phyloP scores from a whole-genome alignment of 1,140 invertebrate species.

The Vanessa tameamea region DNA sequence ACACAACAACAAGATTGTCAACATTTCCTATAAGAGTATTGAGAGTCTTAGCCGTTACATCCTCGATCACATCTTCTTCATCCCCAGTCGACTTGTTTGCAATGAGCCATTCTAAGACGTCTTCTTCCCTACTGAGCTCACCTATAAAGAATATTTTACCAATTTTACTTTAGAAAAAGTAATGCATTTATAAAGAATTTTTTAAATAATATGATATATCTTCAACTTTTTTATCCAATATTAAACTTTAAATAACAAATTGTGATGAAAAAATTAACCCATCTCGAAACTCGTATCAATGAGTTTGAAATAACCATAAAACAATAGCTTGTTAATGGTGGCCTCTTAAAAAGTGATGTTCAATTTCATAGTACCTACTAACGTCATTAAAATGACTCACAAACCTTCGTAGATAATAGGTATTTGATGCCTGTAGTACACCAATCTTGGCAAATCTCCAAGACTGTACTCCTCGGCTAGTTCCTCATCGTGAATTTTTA shows the following conservation, averaged over 20 bases:
- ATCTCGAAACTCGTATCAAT: no score
- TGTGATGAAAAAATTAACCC: no score
- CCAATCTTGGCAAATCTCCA: constrained; percentile 91
- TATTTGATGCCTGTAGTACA: constrained; percentile 96
- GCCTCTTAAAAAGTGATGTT: constrained; percentile 10
- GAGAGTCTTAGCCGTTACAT: constrained; percentile 93
- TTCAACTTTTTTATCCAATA: no score
- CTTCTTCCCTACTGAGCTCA: constrained; percentile 94
- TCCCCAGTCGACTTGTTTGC: constrained; percentile 95
- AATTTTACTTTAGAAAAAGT: no score
- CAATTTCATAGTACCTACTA: constrained; percentile 45
- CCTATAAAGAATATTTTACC: constrained; percentile 81
- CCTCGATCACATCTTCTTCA: constrained; percentile 96
- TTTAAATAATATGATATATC: no score
- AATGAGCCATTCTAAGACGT: constrained; percentile 96
- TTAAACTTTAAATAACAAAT: no score
- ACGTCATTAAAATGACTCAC: constrained; percentile 66
- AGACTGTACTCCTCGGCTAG: constrained; percentile 96
- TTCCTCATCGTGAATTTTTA: constrained; percentile 95
- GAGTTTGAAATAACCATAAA: not conserved
- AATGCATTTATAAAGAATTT: no score
- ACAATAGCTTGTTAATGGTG: not conserved
- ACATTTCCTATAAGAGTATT: constrained; percentile 93
- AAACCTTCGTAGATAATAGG: constrained; percentile 96
- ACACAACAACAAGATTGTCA: constrained; percentile 94